Evolutionary conservation across 2,113 vertebrate species (phyloP), one percentile per base, ranked within the genome.

Genomic region (Oriolus oriolus): DNA sequence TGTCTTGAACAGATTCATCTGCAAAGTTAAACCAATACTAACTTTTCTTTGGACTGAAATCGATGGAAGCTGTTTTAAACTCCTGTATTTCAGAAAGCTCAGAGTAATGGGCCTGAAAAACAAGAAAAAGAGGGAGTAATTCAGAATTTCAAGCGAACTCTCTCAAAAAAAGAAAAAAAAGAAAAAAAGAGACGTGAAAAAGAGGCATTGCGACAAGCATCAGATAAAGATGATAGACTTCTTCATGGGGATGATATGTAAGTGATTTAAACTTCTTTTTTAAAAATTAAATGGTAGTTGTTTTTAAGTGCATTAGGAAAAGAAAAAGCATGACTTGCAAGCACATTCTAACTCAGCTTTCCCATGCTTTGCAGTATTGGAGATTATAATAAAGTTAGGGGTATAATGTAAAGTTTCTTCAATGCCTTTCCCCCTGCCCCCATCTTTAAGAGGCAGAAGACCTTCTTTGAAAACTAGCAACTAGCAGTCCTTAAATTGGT

Each of bases 131-230:
- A 99, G 41, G 99, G 99, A 2, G 99, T 99, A 70, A 99, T 99
- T 82, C 99, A 99, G 96, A 99, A 99, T 96, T 99, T 99, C 97
- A 99, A 99, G 95, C 97, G 99, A 84, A 99, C 99, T 4, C 97
- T 99, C 41, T 99, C 99, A 41, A 99, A 99, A 97, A 99, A 99
- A 80, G 99, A 99, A 95, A 99, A 99, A 96, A 99, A 99, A 89
- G 99, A 99, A 83, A 99, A 99, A 78, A 99, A 99, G 98, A 99
- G 98, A 96, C 98, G 98, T 71, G 99, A 99, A 33, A 99, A 99
- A 95, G 99, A 99, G 93, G 98, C 98, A 0, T 93, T 98, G 35
- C 89, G 98, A 30, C 98, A 99, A 66, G 98, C 98, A 2, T 98
- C 98, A 26, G 99, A 99, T 33, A 98, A 98, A 87, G 99, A 99